Percentiles rank a stretch among this genome's conserved stretches.
phyloP scores from a whole-genome alignment of 2,797 vertebrate genomes.

The Lacerta bilineata region DNA sequence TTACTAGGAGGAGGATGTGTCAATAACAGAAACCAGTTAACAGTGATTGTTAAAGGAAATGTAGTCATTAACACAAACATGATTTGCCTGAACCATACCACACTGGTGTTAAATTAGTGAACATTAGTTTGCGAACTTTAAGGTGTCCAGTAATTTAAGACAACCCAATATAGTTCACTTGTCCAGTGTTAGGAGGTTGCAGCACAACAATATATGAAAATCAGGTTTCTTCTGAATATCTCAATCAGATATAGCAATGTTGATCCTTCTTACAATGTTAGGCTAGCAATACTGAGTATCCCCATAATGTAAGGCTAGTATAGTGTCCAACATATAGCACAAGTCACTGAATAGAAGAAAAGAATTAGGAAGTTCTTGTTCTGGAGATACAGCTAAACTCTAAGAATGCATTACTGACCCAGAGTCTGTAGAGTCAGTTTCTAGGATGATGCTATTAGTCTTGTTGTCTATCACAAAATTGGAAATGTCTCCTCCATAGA shows the following conservation, averaged over 20 bases:
- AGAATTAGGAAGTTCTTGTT: neutral
- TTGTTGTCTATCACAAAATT: slow-evolving; percentile 90
- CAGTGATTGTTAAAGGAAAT: neutral
- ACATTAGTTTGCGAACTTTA: neutral
- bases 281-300: neutral
- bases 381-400: neutral
- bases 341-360: neutral
- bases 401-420: slow-evolving; percentile 79
- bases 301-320: neutral
- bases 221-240: slow-evolving; percentile 14
- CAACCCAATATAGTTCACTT: neutral
- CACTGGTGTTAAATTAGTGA: neutral
- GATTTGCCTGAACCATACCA: slow-evolving; percentile 18
- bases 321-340: rapidly evolving
- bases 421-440: slow-evolving; percentile 82
- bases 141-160: slow-evolving; percentile 15
- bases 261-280: neutral
- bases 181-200: neutral
- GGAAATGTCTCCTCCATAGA: slow-evolving; percentile 89
- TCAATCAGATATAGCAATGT: neutral
- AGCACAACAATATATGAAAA: slow-evolving; percentile 12
- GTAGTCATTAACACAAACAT: neutral
- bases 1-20: neutral
- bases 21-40: neutral
- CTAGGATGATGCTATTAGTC: slow-evolving; percentile 90